These are phyloP conservation scores for Leptodactylus fuscus DNA, from an alignment of 2,113 vertebrate genomes.

Conservation along the genomic window DNA sequence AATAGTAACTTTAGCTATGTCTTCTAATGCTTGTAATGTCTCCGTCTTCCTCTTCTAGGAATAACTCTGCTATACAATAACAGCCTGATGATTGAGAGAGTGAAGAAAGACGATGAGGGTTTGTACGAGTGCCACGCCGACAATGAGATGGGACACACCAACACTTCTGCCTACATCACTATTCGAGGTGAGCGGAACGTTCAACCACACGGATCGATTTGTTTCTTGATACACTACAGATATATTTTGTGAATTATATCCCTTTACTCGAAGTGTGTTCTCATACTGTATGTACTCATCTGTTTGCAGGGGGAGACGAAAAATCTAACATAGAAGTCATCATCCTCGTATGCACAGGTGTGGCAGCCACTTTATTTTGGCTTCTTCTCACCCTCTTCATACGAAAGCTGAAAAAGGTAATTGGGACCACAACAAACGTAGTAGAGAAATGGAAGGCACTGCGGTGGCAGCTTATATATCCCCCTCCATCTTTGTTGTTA, in stretches of 20 bases:
- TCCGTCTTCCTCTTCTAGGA: conserved; percentile 72
- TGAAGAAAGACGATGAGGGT: conserved; percentile 91
- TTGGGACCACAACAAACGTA: not conserved
- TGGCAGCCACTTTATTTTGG: conserved; percentile 92
- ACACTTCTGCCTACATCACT: conserved; percentile 79
- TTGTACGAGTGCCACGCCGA: conserved; percentile 83
- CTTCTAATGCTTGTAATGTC: too few relatives aligned
- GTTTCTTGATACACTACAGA: not conserved
- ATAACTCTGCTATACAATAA: conserved; percentile 79
- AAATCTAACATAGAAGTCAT: conserved; percentile 90
- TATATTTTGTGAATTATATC: too few relatives aligned
- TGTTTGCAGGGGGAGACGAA: conserved; percentile 81
- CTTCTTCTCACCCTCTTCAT: conserved; percentile 92
- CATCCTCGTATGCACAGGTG: conserved; percentile 88
- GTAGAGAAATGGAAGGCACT: not conserved
- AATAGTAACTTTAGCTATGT: too few relatives aligned
- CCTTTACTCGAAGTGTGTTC: not conserved
- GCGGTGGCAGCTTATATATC: too few relatives aligned
- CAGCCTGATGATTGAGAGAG: conserved; percentile 82
- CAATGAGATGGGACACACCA: conserved; percentile 79
- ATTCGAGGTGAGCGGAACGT: conserved; percentile 80
- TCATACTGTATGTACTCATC: not conserved
- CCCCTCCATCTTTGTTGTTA: not conserved
- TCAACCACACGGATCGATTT: not conserved
- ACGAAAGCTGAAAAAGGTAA: conserved; percentile 89